Evolutionary conservation across 2,797 vertebrate genomes (phyloP).

Genomic region (Nannoperca australis): DNA sequence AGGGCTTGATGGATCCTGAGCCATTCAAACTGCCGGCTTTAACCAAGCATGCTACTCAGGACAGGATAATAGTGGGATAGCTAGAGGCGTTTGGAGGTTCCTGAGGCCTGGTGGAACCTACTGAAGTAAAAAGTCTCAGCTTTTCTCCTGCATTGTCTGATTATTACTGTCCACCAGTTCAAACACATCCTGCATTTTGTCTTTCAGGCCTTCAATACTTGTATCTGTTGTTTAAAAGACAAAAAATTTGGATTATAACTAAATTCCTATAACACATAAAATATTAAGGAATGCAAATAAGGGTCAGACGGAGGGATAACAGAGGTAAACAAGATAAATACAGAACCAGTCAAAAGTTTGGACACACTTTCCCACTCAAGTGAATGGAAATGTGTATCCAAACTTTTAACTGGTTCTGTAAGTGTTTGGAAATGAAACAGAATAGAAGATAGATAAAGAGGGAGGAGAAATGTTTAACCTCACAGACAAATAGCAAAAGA

Average conservation of each 20-base stretch:
- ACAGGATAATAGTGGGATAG: conserved; percentile 56
- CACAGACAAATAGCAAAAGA: not conserved
- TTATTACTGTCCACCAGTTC: not conserved
- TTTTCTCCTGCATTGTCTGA: not conserved
- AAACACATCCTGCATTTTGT: conserved; percentile 7
- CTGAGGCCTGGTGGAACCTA: conserved; percentile 23
- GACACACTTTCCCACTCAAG: no score
- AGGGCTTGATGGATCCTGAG: conserved; percentile 63
- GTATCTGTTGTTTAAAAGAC: not conserved
- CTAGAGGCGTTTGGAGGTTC: conserved; percentile 42
- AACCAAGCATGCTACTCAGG: conserved; percentile 56
- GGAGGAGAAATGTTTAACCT: conserved; percentile 3
- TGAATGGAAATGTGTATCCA: no score
- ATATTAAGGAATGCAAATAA: conserved; percentile 7
- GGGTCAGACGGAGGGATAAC: not conserved
- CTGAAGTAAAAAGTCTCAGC: conserved; percentile 8
- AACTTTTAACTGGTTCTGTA: not conserved
- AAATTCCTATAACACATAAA: not conserved
- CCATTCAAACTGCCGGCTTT: conserved; percentile 65
- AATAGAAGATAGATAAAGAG: not conserved
- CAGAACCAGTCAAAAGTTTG: no score
- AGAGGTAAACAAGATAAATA: not conserved
- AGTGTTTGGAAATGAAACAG: conserved; percentile 3
- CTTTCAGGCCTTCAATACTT: not conserved
- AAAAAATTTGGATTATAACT: not conserved